Conservation (phyloP, 2,888 invertebrate genomes). For the Eumerus sabulonum region DNA sequence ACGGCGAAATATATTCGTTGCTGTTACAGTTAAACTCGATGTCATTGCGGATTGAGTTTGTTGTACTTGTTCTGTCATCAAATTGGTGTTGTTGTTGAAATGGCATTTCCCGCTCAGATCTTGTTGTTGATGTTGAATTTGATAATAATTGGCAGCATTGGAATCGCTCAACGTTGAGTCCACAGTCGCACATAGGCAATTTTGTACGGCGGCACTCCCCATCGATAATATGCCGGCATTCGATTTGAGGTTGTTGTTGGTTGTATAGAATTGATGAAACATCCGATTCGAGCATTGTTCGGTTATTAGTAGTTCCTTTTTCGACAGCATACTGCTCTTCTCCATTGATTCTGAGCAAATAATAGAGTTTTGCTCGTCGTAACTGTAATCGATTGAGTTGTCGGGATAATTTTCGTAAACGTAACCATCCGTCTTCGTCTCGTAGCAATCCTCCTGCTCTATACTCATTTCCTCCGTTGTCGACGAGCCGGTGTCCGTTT, state of each 20-base stretch:
- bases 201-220: slow-evolving; percentile 72
- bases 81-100: slow-evolving; percentile 11
- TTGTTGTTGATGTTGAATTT: slow-evolving; percentile 1
- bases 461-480: slow-evolving; percentile 52
- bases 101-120: slow-evolving; percentile 1
- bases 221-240: slow-evolving; percentile 57
- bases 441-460: slow-evolving; percentile 53
- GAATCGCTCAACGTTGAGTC: slow-evolving; percentile 41
- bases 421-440: slow-evolving; percentile 72
- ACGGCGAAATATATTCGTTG: slow-evolving; percentile 74
- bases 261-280: slow-evolving; percentile 50
- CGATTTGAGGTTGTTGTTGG: slow-evolving; percentile 38
- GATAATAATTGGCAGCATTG: slow-evolving; percentile 46
- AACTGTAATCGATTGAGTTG: slow-evolving; percentile 70
- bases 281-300: slow-evolving; percentile 20
- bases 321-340: neutral
- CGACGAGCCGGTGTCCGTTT: slow-evolving; percentile 50
- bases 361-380: slow-evolving; percentile 69
- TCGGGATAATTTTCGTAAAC: slow-evolving; percentile 75
- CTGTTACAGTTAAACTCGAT: slow-evolving; percentile 66
- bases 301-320: no score
- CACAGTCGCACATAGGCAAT: slow-evolving; percentile 73
- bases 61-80: no score
- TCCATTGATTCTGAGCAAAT: slow-evolving; percentile 25
- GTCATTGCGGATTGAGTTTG: slow-evolving; percentile 36